Evolutionary conservation across 2,888 invertebrate genomes (phyloP), one percentile per base, ranked within the genome.

Genomic region (Apotomis turbidana): DNA sequence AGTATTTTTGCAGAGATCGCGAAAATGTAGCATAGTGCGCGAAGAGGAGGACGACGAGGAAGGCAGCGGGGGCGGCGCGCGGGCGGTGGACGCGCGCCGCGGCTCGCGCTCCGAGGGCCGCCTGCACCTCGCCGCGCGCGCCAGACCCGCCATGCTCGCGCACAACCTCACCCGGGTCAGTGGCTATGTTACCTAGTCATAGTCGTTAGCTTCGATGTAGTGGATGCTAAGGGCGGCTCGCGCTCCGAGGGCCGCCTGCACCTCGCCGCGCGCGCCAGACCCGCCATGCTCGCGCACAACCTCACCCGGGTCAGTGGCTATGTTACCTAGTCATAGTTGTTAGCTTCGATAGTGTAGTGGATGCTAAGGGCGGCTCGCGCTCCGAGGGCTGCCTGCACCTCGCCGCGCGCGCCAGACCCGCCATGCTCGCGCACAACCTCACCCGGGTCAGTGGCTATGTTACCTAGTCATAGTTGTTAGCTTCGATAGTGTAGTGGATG

Each of bases 1-100:
- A 41, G 41, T 41, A 5, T 12, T 41, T 64, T 13, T 8, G 71
- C 88, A 95, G 94, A 94, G 97, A 66, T 95, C 95, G 38, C 95
- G 98, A 66, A 98, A 98, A 85, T 98, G 98, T 91, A 97, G 97
- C 83, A 97, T 98, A 81, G 98, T 98, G 36, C 96, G 97, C 79
- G 97, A 97, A 84, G 98, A 98, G 86, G 98, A 98, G 80, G 98
- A 98, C 82, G 97, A 97, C 83, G 98, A 98, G 82, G 97, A 97
- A 79, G 94, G 94, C 78, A 81, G 95, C 94, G 78, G 94, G 94
- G 73, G 91, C 89, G 64, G 88, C 93, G 73, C 93, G 94, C 71
- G 96, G 95, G 74, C 95, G 94, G 62, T 91, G 94, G 79, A 88
- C 78, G 83, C 87, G 74, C 87, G 92, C 10, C 95, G 97, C 27